A percentile compares a stretch with the other conserved stretches of the same genome.
Conservation (phyloP, 2,797 vertebrate species). For the Melanotaenia maccullochi region DNA sequence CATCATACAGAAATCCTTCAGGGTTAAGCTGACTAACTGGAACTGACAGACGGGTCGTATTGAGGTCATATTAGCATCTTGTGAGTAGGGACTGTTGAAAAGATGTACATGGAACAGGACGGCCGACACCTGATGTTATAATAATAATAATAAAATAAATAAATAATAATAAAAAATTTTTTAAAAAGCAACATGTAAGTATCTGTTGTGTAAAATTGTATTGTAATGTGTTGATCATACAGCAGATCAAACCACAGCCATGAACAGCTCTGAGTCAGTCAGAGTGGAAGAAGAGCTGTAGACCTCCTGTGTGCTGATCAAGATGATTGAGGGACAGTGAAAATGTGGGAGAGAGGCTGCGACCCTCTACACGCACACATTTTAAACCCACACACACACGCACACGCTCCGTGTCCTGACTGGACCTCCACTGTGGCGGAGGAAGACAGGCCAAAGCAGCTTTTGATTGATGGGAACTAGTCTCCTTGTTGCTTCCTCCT, state of each 20-base stretch:
- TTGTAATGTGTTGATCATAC: slow-evolving; percentile 24
- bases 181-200: slow-evolving; percentile 10
- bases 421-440: slow-evolving; percentile 39
- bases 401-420: slow-evolving; percentile 45
- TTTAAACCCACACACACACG: neutral
- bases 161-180: slow-evolving; percentile 14
- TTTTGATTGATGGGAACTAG: slow-evolving; percentile 72
- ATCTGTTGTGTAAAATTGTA: slow-evolving; percentile 22
- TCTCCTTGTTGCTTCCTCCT: slow-evolving; percentile 22
- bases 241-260: slow-evolving; percentile 14
- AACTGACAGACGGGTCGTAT: slow-evolving; percentile 29
- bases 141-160: neutral
- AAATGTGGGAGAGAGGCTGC: slow-evolving; percentile 34
- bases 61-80: slow-evolving; percentile 7
- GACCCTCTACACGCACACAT: slow-evolving; percentile 22
- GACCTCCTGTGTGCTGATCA: slow-evolving; percentile 18
- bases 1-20: slow-evolving; percentile 20
- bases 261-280: slow-evolving; percentile 37
- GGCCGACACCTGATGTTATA: slow-evolving; percentile 5
- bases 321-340: slow-evolving; percentile 62
- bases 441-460: slow-evolving; percentile 63
- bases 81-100: neutral
- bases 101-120: neutral
- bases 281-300: slow-evolving; percentile 15
- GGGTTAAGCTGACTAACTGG: slow-evolving; percentile 30